Percentiles rank a stretch among this genome's conserved stretches.
Evolutionary conservation across 1,140 invertebrate genomes (phyloP).

Genomic region (Psilanteris sp.): DNA sequence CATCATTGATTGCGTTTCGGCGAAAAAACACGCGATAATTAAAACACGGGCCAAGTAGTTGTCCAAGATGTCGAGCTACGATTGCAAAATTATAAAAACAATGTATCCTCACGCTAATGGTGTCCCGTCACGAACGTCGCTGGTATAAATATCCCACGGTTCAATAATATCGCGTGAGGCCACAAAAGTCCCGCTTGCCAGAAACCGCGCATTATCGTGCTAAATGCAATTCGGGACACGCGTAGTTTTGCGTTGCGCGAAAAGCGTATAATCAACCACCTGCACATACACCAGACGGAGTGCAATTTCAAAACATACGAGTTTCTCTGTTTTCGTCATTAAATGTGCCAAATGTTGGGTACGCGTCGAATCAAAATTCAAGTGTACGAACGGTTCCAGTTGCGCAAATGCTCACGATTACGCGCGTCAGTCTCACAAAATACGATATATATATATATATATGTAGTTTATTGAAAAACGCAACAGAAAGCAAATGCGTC

Average conservation of each 20-base stretch:
- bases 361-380: no score
- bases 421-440: no score
- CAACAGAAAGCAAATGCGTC: no score
- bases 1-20: no score
- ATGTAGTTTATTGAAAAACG: no score
- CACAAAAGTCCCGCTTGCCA: not conserved
- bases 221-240: conserved; percentile 20
- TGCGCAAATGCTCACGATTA: no score
- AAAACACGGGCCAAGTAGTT: conserved; percentile 1
- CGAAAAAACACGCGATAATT: conserved; percentile 1
- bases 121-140: conserved; percentile 21
- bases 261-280: conserved; percentile 17
- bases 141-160: conserved; percentile 20
- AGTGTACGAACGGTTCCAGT: no score
- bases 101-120: conserved; percentile 8
- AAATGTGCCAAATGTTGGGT: no score
- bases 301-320: not conserved
- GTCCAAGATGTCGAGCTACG: conserved; percentile 3
- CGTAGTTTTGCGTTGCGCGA: not conserved
- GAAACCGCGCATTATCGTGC: conserved; percentile 10
- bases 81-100: conserved; percentile 13
- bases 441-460: no score
- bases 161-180: conserved; percentile 33
- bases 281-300: conserved; percentile 10
- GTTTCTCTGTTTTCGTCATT: no score